Evolutionary conservation across 1,140 invertebrate species (phyloP).

Genomic region (Armadillidium nasatum): DNA sequence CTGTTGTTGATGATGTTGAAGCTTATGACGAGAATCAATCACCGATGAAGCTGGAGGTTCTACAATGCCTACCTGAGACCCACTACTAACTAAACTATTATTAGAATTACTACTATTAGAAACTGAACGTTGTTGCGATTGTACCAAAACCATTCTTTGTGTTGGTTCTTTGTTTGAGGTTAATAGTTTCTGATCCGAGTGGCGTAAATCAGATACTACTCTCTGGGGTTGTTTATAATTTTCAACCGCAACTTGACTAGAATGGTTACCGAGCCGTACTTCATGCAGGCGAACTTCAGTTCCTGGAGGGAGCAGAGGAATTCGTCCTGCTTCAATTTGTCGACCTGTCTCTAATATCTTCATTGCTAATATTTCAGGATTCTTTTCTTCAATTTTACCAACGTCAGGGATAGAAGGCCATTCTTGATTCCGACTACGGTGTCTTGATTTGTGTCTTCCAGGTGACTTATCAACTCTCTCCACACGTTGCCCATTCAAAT

Average conservation of each 20-base stretch:
- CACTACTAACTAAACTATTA: background rate
- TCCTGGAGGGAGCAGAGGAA: constrained; percentile 42
- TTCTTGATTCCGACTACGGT: constrained; percentile 70
- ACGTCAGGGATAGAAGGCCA: constrained; percentile 85
- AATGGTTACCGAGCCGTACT: background rate
- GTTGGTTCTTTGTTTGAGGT: background rate
- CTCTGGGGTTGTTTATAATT: background rate
- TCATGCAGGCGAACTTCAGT: constrained; percentile 35
- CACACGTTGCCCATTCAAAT: background rate
- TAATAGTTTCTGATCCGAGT: background rate
- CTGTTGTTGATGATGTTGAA: constrained; percentile 4
- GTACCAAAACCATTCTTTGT: constrained; percentile 7
- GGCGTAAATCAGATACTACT: background rate
- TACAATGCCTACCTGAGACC: background rate
- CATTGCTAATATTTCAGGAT: constrained; percentile 79
- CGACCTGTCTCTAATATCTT: constrained; percentile 82
- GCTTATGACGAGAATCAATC: constrained; percentile 19
- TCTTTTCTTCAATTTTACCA: constrained; percentile 83
- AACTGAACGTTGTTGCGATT: background rate
- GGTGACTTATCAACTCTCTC: constrained; percentile 40
- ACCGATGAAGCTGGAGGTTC: background rate
- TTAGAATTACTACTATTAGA: background rate
- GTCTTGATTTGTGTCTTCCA: constrained; percentile 41
- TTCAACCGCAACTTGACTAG: background rate
- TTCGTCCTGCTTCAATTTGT: constrained; percentile 45